A percentile compares a stretch with the other conserved stretches of the same genome.
phyloP scores from a whole-genome alignment of 1,140 invertebrate genomes.

The Drosophila prosaltans region DNA sequence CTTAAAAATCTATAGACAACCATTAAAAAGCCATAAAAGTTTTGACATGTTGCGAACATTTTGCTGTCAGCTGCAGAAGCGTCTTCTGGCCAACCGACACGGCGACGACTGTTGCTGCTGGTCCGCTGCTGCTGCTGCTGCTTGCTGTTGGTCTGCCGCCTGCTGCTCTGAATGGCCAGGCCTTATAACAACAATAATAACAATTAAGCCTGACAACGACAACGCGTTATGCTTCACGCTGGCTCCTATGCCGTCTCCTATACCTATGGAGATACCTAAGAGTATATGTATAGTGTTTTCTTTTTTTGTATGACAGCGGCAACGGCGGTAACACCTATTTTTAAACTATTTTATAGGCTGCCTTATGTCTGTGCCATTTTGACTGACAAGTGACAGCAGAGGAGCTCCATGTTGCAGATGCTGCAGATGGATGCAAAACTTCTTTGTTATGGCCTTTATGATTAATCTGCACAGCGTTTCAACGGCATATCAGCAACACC shows the following conservation, averaged over 20 bases:
- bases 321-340: constrained; percentile 58
- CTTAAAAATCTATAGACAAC: constrained; percentile 42
- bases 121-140: not conserved
- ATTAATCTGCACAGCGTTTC: constrained; percentile 65
- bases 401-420: constrained; percentile 19
- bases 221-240: constrained; percentile 33
- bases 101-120: constrained; percentile 6
- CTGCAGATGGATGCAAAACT: constrained; percentile 52
- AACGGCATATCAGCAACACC: constrained; percentile 66
- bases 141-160: not conserved
- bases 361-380: constrained; percentile 39
- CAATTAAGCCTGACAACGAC: constrained; percentile 64
- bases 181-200: constrained; percentile 58
- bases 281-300: constrained; percentile 2
- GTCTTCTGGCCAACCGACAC: constrained; percentile 16
- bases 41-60: constrained; percentile 70
- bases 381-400: constrained; percentile 63
- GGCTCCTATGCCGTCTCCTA: constrained; percentile 7
- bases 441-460: constrained; percentile 66
- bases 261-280: constrained; percentile 10
- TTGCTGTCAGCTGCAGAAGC: constrained; percentile 65
- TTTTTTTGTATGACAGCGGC: constrained; percentile 14
- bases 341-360: constrained; percentile 57
- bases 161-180: not conserved
- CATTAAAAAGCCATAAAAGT: constrained; percentile 65